Base-by-base conservation (phyloP, 2,888 invertebrate species). In the Agrochola litura region DNA sequence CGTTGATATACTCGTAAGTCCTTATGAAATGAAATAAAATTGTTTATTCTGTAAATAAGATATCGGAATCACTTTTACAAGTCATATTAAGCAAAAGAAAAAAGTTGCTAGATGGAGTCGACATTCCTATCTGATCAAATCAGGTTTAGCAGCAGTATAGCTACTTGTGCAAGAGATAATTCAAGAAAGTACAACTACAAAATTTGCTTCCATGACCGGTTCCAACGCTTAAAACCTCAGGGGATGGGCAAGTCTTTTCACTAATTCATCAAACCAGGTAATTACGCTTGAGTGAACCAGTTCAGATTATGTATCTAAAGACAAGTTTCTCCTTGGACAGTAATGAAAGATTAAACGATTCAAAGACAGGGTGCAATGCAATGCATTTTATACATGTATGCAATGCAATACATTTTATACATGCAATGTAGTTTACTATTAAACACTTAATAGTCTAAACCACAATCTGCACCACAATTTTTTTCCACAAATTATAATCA, bases 401-500 rank as follows among this genome's bases (percentile, higher is more conserved):
- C n/a, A n/a, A n/a, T n/a, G n/a, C n/a, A n/a, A n/a, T n/a, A n/a
- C n/a, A n/a, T n/a, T n/a, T n/a, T n/a, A n/a, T n/a, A n/a, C n/a
- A n/a, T n/a, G n/a, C n/a, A n/a, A n/a, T n/a, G n/a, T n/a, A n/a
- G n/a, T 67, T 65, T 37, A 9, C 1, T 43, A 63, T 8, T 14
- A 16, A 5, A 30, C 30, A 37, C 22, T 37, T 37, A 22, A 73
- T 1, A 73, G 9, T 16, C 6, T 3, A 43, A 30, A 54, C 58
- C 58, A 25, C 14, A 2, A 22, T 5, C 14, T n/a, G 19, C 3
- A 3, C 16, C 8, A 56, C 73, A 63, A 49, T 81, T 82, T 58
- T 43, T 16, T 56, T 22, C 16, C 12, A 46, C 58, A 25, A 69
- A 79, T 49, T 30, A 16, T 25, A 77, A 82, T 64, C 68, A 64